Evolutionary conservation across 30 jellyfish, hydroid and myxozoan species (phyloP), one percentile per base, ranked within the genome.

Genomic region (Chironex yamaguchii): DNA sequence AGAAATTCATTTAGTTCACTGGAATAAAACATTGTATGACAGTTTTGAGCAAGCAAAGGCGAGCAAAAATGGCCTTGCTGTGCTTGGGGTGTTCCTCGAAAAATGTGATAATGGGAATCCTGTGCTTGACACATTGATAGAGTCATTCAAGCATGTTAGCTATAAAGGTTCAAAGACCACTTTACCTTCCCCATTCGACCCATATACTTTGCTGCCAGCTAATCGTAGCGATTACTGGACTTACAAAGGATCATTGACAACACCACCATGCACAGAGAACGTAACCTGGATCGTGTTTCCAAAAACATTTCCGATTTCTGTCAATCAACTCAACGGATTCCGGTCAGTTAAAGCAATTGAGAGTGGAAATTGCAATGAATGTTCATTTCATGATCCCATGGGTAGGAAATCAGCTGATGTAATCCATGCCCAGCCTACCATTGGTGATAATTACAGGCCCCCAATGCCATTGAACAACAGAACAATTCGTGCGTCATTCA

Each of bases 361-460:
- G 17, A 6, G 13, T 17, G 13, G 17, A 42, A 17, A 42, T 42
- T 6, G 17, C 17, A 17, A 42, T 42, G 58, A 9, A 42, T 6
- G 13, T 42, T 42, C 58, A 6, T 42, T 42, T 42, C 58, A 42
- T 42, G 58, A 42, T 42, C 58, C 58, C 9, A 42, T 42, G 58
- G 58, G 58, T 42, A 17, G 58, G 17, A 52, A n/a, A 27, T 29
- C 36, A 53, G n/a, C 52, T 21, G 13, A 25, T 75, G 64, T n/a
- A 36, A 17, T 85, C 85, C 3, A 91, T 17, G 27, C 24, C 27
- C 28, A n/a, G n/a, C 20, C 35, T n/a, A 14, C 90, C 30, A 42
- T 89, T 28, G 89, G 98, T 52, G 92, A 91, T 17, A 93, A 93
- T 76, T 84, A 29, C 65, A 82, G 98, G 26, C 98, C 98, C 20